phyloP scores from a whole-genome alignment of 2,797 vertebrate genomes.

The Bucorvus abyssinicus region DNA sequence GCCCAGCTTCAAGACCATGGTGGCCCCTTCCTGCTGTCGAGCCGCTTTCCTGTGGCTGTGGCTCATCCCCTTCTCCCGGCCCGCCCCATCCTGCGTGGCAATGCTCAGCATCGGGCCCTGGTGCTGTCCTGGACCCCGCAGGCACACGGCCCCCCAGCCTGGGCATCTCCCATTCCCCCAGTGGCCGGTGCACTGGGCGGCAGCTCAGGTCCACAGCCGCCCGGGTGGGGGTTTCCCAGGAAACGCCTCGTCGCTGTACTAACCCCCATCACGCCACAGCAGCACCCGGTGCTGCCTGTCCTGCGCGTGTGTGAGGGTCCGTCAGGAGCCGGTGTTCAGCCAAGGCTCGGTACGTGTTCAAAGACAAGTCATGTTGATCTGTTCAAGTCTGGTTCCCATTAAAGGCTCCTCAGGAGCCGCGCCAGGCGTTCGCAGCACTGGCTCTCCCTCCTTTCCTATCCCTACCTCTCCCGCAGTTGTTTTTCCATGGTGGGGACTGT shows the following conservation, averaged over 20 bases:
- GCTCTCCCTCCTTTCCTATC: neutral
- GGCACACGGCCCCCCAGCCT: rapidly evolving
- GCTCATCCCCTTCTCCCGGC: neutral
- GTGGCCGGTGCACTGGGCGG: neutral
- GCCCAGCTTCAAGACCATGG: neutral
- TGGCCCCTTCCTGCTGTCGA: neutral
- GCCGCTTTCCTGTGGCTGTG: neutral
- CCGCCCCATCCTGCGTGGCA: too few relatives aligned
- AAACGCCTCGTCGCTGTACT: neutral
- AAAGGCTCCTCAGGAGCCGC: neutral
- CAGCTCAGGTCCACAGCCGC: neutral
- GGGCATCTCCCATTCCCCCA: neutral
- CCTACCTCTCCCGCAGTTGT: neutral
- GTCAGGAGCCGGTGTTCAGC: neutral
- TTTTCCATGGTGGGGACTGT: too few relatives aligned
- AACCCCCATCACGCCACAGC: rapidly evolving
- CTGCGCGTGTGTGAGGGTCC: neutral
- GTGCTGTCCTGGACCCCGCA: neutral
- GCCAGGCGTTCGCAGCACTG: neutral
- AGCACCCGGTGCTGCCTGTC: neutral
- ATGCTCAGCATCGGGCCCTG: too few relatives aligned
- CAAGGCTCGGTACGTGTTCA: neutral
- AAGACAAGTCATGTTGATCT: neutral
- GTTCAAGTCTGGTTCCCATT: conserved; percentile 36
- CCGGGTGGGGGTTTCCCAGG: rapidly evolving